Conservation (phyloP, 2,797 vertebrate species). For the Carapus acus region DNA sequence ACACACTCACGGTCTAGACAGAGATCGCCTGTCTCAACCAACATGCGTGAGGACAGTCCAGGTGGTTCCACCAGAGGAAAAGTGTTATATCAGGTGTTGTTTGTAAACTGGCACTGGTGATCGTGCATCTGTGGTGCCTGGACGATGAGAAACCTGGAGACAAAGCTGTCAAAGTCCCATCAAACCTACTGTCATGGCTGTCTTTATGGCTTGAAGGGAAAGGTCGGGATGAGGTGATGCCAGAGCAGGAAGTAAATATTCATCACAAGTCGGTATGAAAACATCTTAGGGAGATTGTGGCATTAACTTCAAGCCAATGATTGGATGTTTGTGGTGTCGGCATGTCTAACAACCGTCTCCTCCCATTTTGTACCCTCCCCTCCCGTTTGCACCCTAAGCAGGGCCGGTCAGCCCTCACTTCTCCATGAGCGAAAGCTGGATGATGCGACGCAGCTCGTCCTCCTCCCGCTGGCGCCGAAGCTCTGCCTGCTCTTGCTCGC, state of each 20-base stretch:
- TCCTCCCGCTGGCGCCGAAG: slow-evolving; percentile 82
- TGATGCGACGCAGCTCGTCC: slow-evolving; percentile 90
- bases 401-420: slow-evolving; percentile 67
- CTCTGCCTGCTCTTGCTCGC: slow-evolving; percentile 86
- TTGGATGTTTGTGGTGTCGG: not conserved
- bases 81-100: slow-evolving; percentile 37
- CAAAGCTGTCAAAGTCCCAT: too few relatives aligned
- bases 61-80: slow-evolving; percentile 37
- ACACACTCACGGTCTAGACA: slow-evolving; percentile 1
- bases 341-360: slow-evolving; percentile 10
- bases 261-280: not conserved
- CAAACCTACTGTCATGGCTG: too few relatives aligned
- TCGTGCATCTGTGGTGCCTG: slow-evolving; percentile 49
- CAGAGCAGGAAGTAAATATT: slow-evolving; percentile 19
- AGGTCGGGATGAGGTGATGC: slow-evolving; percentile 34
- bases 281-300: slow-evolving; percentile 2
- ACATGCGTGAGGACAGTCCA: slow-evolving; percentile 21
- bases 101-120: slow-evolving; percentile 68
- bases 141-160: too few relatives aligned
- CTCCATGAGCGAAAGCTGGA: slow-evolving; percentile 92
- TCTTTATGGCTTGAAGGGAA: slow-evolving; percentile 39
- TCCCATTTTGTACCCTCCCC: slow-evolving; percentile 36
- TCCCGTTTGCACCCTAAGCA: slow-evolving; percentile 12
- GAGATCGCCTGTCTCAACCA: too few relatives aligned
- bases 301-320: slow-evolving; percentile 7